These are phyloP conservation scores for Caenorhabditis latens DNA, from an alignment of 1,140 invertebrate species.

Conservation along the genomic window DNA sequence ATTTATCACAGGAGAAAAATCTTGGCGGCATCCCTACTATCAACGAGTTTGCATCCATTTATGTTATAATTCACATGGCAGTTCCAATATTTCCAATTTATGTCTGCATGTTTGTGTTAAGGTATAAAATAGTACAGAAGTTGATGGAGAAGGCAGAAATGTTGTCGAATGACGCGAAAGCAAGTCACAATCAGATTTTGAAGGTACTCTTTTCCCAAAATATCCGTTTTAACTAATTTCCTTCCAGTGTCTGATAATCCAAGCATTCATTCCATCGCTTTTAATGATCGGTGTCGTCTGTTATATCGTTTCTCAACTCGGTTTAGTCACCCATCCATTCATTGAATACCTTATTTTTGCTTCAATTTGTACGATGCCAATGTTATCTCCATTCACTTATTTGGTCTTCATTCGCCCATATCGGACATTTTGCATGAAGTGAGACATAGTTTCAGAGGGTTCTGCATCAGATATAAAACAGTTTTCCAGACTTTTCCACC, in stretches of 20 bases:
- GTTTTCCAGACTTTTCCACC: too few relatives aligned
- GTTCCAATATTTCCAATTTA: conserved; percentile 13
- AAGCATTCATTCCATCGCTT: conserved; percentile 8
- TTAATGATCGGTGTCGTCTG: not conserved
- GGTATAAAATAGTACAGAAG: not conserved
- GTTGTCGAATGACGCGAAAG: not conserved
- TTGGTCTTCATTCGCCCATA: not conserved
- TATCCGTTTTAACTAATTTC: too few relatives aligned
- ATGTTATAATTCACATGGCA: conserved; percentile 7
- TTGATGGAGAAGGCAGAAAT: not conserved
- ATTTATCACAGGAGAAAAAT: not conserved
- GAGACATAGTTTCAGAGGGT: not conserved
- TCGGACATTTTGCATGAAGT: not conserved
- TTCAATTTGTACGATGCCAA: conserved; percentile 24
- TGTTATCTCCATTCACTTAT: conserved; percentile 32
- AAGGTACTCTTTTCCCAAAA: not conserved
- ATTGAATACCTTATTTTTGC: conserved; percentile 29
- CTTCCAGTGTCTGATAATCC: conserved; percentile 16
- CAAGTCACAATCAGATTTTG: conserved; percentile 6
- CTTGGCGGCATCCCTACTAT: not conserved
- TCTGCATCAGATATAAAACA: not conserved
- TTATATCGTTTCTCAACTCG: conserved; percentile 8
- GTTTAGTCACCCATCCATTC: conserved; percentile 13
- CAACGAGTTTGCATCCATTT: conserved; percentile 1
- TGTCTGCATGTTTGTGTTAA: not conserved